Evolutionary conservation across 30 jellyfish, hydroid and myxozoan species (phyloP), one percentile per base, ranked within the genome.

Genomic region (Nemopilema nomurai): DNA sequence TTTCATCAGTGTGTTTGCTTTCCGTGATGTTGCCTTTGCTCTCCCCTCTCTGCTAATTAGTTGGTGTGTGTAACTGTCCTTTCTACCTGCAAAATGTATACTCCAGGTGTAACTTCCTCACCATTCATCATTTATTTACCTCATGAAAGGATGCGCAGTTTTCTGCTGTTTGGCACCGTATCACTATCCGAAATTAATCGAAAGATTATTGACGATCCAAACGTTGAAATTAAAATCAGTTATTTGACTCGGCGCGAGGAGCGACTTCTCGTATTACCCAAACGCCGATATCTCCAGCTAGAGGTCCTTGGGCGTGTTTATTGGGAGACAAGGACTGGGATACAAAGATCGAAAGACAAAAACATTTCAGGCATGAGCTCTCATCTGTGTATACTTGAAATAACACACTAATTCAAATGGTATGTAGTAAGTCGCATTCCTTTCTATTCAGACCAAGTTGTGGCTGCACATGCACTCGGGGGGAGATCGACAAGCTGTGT

Each of bases 291-390:
- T 74, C 71, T 27, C 21, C 24, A 18, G 51, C 62, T 18, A 29
- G 57, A 3, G 57, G 24, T 26, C 41, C n/a, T 83, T 83, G 93
- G 93, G 93, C 76, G 93, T 84, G 93, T 84, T 84, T 28, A 28
- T 18, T 28, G 23, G 64, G 68, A 80, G 71, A 26, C 52, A 76
- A 57, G 69, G 66, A 67, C 19, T 41, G 57, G 57, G 57, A 41
- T 41, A 41, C 57, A 41, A 28, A 30, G 25, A 68, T 81, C 41
- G 63, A 51, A 33, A 70, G 70, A 84, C 80, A 78, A 84, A 84
- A 73, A 49, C 80, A 71, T 84, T 84, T 84, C 93, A 84, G 50
- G 93, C 93, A 62, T 84, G 93, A 84, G 76, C 84, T 83, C 49
- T 83, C 92, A 83, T 70, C 83, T 83, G 86, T 63, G 87, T 76